Evolutionary conservation across 2,797 vertebrate species (phyloP).

Genomic region (Leuciscus waleckii): DNA sequence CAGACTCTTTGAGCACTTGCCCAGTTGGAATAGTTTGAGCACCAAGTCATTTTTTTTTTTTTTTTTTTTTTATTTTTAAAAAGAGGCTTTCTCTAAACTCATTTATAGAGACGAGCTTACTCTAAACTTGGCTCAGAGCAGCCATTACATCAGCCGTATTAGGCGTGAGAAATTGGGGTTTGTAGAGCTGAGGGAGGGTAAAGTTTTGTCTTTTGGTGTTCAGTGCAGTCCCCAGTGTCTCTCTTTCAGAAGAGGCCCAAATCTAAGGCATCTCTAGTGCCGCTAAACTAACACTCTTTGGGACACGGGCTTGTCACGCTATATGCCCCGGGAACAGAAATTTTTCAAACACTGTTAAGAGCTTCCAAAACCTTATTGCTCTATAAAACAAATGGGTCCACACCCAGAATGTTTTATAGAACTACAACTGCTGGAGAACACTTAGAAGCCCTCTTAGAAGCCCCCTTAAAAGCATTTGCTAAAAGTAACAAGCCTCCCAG

Average conservation of each 20-base stretch:
- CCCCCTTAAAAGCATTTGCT: constrained; percentile 3
- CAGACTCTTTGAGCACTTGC: constrained; percentile 50
- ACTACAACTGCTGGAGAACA: constrained; percentile 25
- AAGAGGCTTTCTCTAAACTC: no score
- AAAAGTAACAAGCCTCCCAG: constrained; percentile 39
- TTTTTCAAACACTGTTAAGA: constrained; percentile 35
- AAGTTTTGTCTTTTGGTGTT: constrained; percentile 64
- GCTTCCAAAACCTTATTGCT: constrained; percentile 43
- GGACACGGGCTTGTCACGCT: constrained; percentile 48
- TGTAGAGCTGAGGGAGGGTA: constrained; percentile 67
- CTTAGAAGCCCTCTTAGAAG: background rate
- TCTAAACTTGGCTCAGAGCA: constrained; percentile 72
- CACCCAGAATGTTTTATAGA: constrained; percentile 59
- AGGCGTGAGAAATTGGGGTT: constrained; percentile 78
- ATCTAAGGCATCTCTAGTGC: constrained; percentile 43
- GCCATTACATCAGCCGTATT: constrained; percentile 75
- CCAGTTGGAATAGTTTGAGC: constrained; percentile 62
- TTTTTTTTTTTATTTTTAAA: no score
- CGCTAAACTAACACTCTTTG: constrained; percentile 25
- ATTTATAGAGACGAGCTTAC: constrained; percentile 71
- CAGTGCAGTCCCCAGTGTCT: constrained; percentile 63
- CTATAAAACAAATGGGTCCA: constrained; percentile 57
- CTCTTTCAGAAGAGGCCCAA: constrained; percentile 47
- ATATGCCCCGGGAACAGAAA: constrained; percentile 36
- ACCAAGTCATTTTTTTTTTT: constrained; percentile 59